A percentile compares a stretch with the other conserved stretches of the same genome.
Evolutionary conservation across 1,140 invertebrate genomes (phyloP).

Genomic region (Kradibia gibbosae): DNA sequence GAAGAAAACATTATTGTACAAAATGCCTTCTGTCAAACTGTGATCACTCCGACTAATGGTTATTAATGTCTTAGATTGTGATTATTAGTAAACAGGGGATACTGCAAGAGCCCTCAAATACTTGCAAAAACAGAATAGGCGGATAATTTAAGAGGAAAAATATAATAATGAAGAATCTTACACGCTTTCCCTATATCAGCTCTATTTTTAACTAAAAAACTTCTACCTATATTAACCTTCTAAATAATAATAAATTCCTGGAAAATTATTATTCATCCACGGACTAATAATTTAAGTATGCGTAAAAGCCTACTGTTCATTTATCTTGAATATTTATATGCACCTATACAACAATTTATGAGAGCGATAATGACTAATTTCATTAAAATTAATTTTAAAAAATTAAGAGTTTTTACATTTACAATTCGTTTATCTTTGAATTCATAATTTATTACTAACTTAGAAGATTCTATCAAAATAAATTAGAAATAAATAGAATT

Average conservation of each 20-base stretch:
- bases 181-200: not conserved
- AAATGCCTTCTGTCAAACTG: constrained; percentile 70
- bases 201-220: constrained; percentile 21
- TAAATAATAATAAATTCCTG: constrained; percentile 8
- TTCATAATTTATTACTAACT: too few relatives aligned
- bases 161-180: constrained; percentile 9
- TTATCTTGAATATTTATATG: constrained; percentile 1
- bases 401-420: too few relatives aligned
- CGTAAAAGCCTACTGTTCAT: constrained; percentile 21
- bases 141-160: not conserved
- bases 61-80: constrained; percentile 43
- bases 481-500: too few relatives aligned
- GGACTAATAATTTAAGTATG: constrained; percentile 16
- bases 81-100: constrained; percentile 26
- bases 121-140: not conserved
- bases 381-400: too few relatives aligned
- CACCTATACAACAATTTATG: not conserved
- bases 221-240: constrained; percentile 38
- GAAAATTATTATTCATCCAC: constrained; percentile 23
- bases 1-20: constrained; percentile 42
- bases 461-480: too few relatives aligned
- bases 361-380: too few relatives aligned
- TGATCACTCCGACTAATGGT: constrained; percentile 65
- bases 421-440: too few relatives aligned
- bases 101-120: not conserved